Evolutionary conservation across 2,797 vertebrate genomes (phyloP), one percentile per base, ranked within the genome.

Genomic region (Mallotus villosus): DNA sequence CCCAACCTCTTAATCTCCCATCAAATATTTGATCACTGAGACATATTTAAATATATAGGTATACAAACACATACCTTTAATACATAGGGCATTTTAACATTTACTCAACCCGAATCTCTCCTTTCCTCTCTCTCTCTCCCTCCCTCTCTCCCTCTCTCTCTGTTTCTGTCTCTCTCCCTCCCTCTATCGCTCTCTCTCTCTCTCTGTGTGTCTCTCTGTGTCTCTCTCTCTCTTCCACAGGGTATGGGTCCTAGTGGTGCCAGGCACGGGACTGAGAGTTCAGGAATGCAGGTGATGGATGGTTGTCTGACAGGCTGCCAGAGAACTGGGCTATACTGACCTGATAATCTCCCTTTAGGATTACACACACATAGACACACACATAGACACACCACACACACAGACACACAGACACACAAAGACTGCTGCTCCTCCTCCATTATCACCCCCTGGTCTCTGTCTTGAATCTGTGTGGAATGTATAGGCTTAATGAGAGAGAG

Each of bases 271-370:
- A 76, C 57, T 34, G 5, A 8, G 7, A 72, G 75, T 76, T 65
- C 58, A 88, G 89, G 92, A 92, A 92, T 92, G 87, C 77, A 74
- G 64, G 82, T 90, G 90, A 91, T 85, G 82, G 81, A 92, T 90
- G 87, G 82, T 75, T 72, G 57, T 81, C 69, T 82, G 78, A 82
- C 84, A 85, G 74, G 72, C 79, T 77, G 79, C 11, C 32, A 34
- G 32, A 34, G 37, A 41, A 12, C 37, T 41, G 37, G 9, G 8
- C 37, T 41, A 41, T 66, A 76, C 78, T 21, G 3, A 81, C 83
- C 81, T 85, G 91, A 92, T 92, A 90, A 91, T 88, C 87, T 82
- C 9, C 32, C 32, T 34, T 34, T 34, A 34, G 8, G 32, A 34
- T 34, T 68, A 12, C 60, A 34, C 7, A 75, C 27, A 67, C 37